phyloP scores from a whole-genome alignment of 2,888 invertebrate genomes.

The Pediacus dermestoides region DNA sequence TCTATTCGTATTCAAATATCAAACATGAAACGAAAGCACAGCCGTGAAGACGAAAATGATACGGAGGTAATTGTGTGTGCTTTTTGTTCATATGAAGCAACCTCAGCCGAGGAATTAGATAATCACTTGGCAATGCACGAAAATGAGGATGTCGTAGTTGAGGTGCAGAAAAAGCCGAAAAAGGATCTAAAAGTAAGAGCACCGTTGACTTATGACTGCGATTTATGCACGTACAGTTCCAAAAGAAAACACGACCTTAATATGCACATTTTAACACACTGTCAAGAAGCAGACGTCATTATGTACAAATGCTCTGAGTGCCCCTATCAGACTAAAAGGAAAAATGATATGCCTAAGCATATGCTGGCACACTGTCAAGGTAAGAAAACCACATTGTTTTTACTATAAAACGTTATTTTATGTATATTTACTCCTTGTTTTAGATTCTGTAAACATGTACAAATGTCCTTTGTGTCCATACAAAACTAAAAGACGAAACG shows the following conservation, averaged over 20 bases:
- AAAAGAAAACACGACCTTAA: too few species aligned
- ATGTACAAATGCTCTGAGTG: conserved; percentile 29
- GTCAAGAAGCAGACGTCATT: conserved; percentile 15
- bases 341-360: conserved; percentile 33
- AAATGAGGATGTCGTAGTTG: too few species aligned
- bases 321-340: conserved; percentile 31
- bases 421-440: conserved; percentile 1
- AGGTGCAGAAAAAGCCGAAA: too few species aligned
- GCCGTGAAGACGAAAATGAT: conserved; percentile 8
- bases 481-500: conserved; percentile 26
- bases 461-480: conserved; percentile 26
- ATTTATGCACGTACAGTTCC: neutral
- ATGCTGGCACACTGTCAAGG: conserved; percentile 29
- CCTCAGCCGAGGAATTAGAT: too few species aligned
- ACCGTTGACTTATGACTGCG: neutral
- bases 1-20: too few species aligned
- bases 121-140: too few species aligned
- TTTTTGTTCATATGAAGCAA: too few species aligned
- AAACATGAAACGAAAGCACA: too few species aligned
- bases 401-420: neutral
- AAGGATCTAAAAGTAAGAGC: too few species aligned
- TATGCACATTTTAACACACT: conserved; percentile 11
- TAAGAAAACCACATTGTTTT: neutral
- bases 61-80: too few species aligned
- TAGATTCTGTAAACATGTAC: conserved; percentile 16